Conservation (phyloP, 2,797 vertebrate genomes). For the Artibeus lituratus region DNA sequence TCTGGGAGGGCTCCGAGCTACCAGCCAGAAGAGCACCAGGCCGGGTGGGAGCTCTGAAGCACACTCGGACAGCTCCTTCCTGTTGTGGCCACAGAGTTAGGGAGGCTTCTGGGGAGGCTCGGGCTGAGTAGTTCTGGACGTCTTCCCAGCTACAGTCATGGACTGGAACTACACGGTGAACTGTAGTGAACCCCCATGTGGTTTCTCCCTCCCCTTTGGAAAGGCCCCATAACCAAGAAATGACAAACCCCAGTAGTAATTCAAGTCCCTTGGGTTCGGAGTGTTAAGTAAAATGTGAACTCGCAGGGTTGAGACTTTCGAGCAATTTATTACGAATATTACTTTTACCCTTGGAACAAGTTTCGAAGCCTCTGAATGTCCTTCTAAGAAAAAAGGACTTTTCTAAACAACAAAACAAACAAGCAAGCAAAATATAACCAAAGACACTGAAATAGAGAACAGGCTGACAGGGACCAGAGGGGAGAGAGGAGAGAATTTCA, state of each 20-base stretch:
- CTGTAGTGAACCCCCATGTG: not conserved
- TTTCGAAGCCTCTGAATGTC: constrained; percentile 49
- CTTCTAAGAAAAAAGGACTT: constrained; percentile 46
- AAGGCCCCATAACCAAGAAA: constrained; percentile 7
- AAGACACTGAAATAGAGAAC: too few species aligned
- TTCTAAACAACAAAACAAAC: too few species aligned
- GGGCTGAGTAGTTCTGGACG: not conserved
- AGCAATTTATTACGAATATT: constrained; percentile 53
- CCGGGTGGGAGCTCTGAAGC: not conserved
- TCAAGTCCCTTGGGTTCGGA: constrained; percentile 22
- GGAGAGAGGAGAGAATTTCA: too few species aligned
- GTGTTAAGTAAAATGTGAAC: constrained; percentile 53
- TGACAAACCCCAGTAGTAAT: constrained; percentile 29
- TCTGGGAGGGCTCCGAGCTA: not conserved
- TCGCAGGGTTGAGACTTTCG: constrained; percentile 45
- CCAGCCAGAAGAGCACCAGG: not conserved
- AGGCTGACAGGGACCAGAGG: too few species aligned
- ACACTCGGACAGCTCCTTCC: fast-evolving
- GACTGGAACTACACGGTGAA: not conserved
- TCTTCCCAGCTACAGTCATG: not conserved
- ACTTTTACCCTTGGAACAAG: constrained; percentile 51
- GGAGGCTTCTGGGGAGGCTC: not conserved
- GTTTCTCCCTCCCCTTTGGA: not conserved
- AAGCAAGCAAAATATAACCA: too few species aligned
- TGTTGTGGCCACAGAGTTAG: not conserved